A percentile compares a stretch with the other conserved stretches of the same genome.
Evolutionary conservation across 2,797 vertebrate species (phyloP).

Genomic region (Falco rusticolus): DNA sequence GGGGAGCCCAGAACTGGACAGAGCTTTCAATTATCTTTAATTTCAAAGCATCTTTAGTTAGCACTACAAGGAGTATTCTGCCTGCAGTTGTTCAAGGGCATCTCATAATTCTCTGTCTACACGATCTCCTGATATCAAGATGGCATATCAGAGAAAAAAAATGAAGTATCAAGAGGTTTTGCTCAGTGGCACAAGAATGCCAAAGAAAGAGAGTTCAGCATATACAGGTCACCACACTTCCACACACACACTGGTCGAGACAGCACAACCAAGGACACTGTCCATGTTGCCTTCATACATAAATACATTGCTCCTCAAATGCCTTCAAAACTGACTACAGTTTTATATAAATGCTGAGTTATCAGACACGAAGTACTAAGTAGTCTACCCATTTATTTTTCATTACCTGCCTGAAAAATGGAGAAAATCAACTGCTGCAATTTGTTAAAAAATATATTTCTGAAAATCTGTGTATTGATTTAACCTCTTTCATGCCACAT

Average conservation of each 20-base stretch:
- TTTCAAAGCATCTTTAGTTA: background rate
- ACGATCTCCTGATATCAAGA: background rate
- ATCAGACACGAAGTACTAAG: slow-evolving; percentile 8
- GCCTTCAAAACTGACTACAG: background rate
- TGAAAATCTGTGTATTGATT: background rate
- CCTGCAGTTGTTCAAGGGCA: background rate
- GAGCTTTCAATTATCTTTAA: background rate
- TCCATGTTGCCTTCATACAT: background rate
- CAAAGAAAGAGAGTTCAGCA: rapidly evolving
- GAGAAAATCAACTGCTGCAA: background rate
- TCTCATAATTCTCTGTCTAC: background rate
- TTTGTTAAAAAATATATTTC: slow-evolving; percentile 38
- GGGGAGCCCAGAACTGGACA: no score
- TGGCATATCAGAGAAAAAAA: background rate
- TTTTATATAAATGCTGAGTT: background rate
- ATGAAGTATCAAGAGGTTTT: background rate
- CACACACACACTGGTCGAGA: rapidly evolving
- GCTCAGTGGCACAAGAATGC: background rate
- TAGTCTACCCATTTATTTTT: background rate
- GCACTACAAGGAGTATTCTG: background rate
- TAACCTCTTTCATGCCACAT: background rate
- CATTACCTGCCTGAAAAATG: background rate
- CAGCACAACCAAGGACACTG: background rate
- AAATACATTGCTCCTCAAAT: background rate
- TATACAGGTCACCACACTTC: background rate